Percentiles rank a stretch among this genome's conserved stretches.
Conservation (phyloP, 2,797 vertebrate genomes). For the Myotis myotis region DNA sequence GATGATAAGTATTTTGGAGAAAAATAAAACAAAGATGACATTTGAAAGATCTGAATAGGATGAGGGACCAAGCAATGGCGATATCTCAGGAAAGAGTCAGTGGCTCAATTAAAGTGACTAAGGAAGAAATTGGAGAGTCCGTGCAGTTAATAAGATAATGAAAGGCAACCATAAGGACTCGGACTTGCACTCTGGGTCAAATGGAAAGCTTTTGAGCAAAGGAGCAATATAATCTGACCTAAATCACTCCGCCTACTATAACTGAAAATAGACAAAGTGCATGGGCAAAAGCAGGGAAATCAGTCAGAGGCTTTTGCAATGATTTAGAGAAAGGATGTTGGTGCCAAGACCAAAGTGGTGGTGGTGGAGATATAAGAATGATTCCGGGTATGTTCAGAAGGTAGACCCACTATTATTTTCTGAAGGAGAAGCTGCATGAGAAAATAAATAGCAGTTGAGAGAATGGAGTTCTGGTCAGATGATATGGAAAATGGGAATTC, state of each 20-base stretch:
- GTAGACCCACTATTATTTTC: background rate
- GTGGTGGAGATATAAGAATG: background rate
- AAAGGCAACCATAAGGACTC: background rate
- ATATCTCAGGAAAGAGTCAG: background rate
- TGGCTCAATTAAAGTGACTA: background rate
- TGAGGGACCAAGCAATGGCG: background rate
- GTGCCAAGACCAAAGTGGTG: background rate
- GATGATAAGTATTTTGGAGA: background rate
- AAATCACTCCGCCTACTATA: background rate
- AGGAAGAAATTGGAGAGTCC: background rate
- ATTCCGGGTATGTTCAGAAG: background rate
- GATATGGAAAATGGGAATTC: background rate
- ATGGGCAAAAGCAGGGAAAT: background rate
- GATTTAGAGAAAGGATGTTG: background rate
- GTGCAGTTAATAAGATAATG: background rate
- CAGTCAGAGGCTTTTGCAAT: background rate
- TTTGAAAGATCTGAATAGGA: background rate
- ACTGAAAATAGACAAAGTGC: background rate
- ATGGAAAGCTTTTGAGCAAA: background rate
- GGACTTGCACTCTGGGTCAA: background rate
- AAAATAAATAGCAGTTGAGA: background rate
- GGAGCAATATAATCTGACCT: background rate
- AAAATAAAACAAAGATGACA: background rate
- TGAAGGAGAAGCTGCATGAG: background rate
- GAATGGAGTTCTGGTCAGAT: background rate